Evolutionary conservation across 2,888 invertebrate genomes (phyloP).

Genomic region (Hyalella azteca): DNA sequence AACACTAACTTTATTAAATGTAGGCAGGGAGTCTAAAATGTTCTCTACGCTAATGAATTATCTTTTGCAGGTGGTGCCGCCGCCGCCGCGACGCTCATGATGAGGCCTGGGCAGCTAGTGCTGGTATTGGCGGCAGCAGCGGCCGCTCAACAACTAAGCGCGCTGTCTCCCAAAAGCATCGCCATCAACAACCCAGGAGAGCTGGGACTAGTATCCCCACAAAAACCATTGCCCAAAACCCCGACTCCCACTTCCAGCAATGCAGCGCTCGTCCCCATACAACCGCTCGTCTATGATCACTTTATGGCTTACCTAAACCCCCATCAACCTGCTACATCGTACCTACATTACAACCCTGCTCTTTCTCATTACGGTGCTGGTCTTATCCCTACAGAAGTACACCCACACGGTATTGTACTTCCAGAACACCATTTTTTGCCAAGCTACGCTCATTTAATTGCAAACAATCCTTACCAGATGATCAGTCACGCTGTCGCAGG

Average conservation of each 20-base stretch:
- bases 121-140: not conserved
- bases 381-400: not conserved
- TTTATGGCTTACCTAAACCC: not conserved
- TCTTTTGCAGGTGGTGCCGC: too few species aligned
- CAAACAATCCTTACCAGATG: constrained; percentile 19
- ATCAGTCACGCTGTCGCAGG: not conserved
- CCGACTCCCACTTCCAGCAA: not conserved
- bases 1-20: too few species aligned
- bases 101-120: not conserved
- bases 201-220: constrained; percentile 48
- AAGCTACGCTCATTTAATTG: constrained; percentile 7
- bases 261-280: not conserved
- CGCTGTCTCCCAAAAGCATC: constrained; percentile 40
- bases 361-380: not conserved
- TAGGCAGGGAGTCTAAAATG: too few species aligned
- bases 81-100: not conserved
- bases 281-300: not conserved
- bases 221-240: constrained; percentile 39
- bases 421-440: not conserved
- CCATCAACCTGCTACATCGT: not conserved
- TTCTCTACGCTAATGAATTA: too few species aligned
- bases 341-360: not conserved
- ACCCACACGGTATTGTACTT: not conserved
- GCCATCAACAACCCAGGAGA: constrained; percentile 48
- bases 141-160: constrained; percentile 43